Base-by-base conservation (phyloP, 2,888 invertebrate species). In the Parnassius mnemosyne region DNA sequence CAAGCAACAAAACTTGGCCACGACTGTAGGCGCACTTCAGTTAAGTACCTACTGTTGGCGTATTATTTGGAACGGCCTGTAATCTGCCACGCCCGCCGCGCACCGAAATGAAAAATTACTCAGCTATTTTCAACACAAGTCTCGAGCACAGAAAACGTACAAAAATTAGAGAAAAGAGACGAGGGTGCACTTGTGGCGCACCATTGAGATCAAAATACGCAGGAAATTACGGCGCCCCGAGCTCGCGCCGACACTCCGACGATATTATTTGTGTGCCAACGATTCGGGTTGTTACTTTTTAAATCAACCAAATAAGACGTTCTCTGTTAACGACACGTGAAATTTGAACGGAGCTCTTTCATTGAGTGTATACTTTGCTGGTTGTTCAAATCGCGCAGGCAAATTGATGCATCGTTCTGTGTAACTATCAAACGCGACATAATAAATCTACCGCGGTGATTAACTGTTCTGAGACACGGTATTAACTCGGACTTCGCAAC, bases 151-250 rank as follows among this genome's bases (percentile, higher is more conserved):
- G 87, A 89, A 89, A 89, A 87, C 89, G 89, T 89, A 89, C 87
- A 89, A 89, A 89, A 90, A 89, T 89, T 88, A 87, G 89, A 87
- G 85, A 86, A 87, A 88, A 84, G 87, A 87, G 84, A 84, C 81
- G 84, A 84, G 88, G 85, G 88, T 84, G 83, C 87, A 89, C 89
- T 90, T 89, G 89, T 87, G 78, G 83, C 88, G 90, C 89, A 81
- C 89, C 89, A 90, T 91, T 90, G 89, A 88, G 88, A 87, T 89
- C 89, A 87, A 90, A 90, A 90, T 86, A 85, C 84, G 87, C 87
- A 86, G 88, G 89, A 90, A 90, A 90, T 91, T 88, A 89, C 88
- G 74, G 79, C 76, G 86, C 87, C 80, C 79, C 77, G 79, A 83
- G 87, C 83, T 76, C 70, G 73, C 74, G 73, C 73, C 76, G 77